Conservation (phyloP, 2,888 invertebrate genomes). For the Gandaritis pyraliata region DNA sequence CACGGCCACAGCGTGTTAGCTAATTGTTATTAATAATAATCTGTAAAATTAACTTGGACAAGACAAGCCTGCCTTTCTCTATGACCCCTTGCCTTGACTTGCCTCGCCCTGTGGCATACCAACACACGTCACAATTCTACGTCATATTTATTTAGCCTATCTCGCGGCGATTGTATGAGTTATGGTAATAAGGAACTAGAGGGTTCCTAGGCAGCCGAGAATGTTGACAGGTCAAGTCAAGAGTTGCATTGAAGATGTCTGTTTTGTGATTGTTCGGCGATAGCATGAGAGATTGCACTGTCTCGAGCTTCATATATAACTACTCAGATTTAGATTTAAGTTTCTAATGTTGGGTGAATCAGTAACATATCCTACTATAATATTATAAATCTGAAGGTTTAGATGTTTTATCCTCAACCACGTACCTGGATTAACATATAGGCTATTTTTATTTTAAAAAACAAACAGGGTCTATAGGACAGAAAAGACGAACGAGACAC, state of each 20-base stretch:
- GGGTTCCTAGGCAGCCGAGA: conserved; percentile 31
- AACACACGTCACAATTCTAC: conserved; percentile 66
- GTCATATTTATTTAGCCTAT: conserved; percentile 39
- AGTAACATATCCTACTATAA: too few species aligned
- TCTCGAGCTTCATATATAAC: not conserved
- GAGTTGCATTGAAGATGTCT: conserved; percentile 14
- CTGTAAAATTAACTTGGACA: conserved; percentile 38
- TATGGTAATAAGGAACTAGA: conserved; percentile 31
- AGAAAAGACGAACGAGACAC: too few species aligned
- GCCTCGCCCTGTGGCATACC: conserved; percentile 77
- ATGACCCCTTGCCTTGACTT: conserved; percentile 81
- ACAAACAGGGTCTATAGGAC: too few species aligned
- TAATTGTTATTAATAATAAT: conserved; percentile 42
- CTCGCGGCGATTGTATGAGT: conserved; percentile 35
- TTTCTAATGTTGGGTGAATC: too few species aligned
- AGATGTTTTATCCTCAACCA: too few species aligned
- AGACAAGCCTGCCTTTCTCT: conserved; percentile 76
- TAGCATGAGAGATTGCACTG: not conserved
- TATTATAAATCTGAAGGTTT: too few species aligned
- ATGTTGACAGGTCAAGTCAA: conserved; percentile 30
- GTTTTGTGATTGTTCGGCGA: not conserved
- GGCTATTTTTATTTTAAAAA: too few species aligned
- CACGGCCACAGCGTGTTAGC: conserved; percentile 35
- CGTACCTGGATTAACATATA: too few species aligned
- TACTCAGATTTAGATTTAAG: too few species aligned